Evolutionary conservation across 2,888 invertebrate genomes (phyloP), one percentile per base, ranked within the genome.

Genomic region (Escarpia spicata): DNA sequence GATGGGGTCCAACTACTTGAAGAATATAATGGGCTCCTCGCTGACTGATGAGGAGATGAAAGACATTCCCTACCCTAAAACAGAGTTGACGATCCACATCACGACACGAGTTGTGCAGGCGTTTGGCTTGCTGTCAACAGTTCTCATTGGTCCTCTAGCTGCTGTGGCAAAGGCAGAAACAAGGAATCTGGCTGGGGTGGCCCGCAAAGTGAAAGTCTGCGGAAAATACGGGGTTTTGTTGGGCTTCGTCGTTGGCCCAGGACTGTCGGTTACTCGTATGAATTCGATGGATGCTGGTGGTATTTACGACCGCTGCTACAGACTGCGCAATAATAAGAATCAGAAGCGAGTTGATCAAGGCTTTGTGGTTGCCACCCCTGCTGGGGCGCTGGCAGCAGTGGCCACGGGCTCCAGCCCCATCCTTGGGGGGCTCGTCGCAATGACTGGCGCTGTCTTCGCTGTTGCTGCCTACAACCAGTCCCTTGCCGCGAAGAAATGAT

Each of bases 41-140:
- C 96, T 98, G 89, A 97, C 96, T 37, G 97, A 97, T 1, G 97
- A 97, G 90, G 97, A 97, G 1, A 96, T 98, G 3, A 97, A 97
- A 3, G 97, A 98, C 94, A 94, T 95, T 31, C 93, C 94, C 6
- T 9, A 93, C 89, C 94, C 94, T 3, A 92, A 58, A 8, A 90
- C 93, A 12, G 95, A 95, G 91, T 92, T 95, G 26, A 91, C 26
- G 19, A 91, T 92, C 58, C 95, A 95, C 92, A 94, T 95, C 12
- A 94, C 94, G 4, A 52, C 92, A n/a, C 94, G 95, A 92, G 93
- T 92, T 37, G 92, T 94, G 6, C 94, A 94, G 91, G 93, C 93
- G 1, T 92, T 92, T 19, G 93, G 92, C 26, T 43, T 94, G 43
- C 91, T 94, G 19, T 94, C 94, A 3, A 93, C 94, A 0, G 37